Evolutionary conservation across 2,113 vertebrate species (phyloP).

Genomic region (Onychostoma macrolepis): DNA sequence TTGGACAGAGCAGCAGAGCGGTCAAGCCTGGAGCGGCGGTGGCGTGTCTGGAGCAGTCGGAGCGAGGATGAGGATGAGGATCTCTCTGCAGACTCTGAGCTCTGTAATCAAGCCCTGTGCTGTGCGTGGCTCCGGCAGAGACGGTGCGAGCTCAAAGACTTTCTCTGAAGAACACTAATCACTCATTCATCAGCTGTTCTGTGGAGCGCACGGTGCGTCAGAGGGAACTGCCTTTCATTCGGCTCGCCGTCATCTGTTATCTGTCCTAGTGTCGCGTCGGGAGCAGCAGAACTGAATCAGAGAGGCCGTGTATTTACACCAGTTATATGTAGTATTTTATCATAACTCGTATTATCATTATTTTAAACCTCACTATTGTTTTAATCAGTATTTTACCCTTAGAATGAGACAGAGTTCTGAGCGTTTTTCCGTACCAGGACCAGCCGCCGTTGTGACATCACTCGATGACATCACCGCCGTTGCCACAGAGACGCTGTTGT

Average conservation of each 20-base stretch:
- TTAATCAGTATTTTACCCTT: slow-evolving; percentile 73
- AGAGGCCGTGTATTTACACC: slow-evolving; percentile 48
- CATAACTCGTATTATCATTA: slow-evolving; percentile 55
- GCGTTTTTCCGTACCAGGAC: slow-evolving; percentile 61
- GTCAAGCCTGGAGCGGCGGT: slow-evolving; percentile 62
- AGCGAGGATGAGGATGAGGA: slow-evolving; percentile 75
- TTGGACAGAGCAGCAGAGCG: neutral
- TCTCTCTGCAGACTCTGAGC: too few relatives aligned
- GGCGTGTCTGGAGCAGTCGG: slow-evolving; percentile 77
- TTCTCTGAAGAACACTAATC: slow-evolving; percentile 67
- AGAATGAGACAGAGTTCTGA: slow-evolving; percentile 68
- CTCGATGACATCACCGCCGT: slow-evolving; percentile 70
- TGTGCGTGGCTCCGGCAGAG: neutral
- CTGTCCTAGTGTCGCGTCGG: neutral
- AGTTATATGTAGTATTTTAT: slow-evolving; percentile 69
- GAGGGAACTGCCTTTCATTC: slow-evolving; percentile 59
- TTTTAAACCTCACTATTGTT: slow-evolving; percentile 54
- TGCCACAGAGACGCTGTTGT: slow-evolving; percentile 72
- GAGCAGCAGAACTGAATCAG: neutral
- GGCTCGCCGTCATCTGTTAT: too few relatives aligned
- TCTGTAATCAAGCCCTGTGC: neutral
- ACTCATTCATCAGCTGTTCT: slow-evolving; percentile 64
- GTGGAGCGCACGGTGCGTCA: too few relatives aligned
- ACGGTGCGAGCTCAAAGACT: too few relatives aligned
- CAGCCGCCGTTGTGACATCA: slow-evolving; percentile 56